These are phyloP conservation scores for Tachina lurida DNA, from an alignment of 2,888 invertebrate species.

Conservation along the genomic window DNA sequence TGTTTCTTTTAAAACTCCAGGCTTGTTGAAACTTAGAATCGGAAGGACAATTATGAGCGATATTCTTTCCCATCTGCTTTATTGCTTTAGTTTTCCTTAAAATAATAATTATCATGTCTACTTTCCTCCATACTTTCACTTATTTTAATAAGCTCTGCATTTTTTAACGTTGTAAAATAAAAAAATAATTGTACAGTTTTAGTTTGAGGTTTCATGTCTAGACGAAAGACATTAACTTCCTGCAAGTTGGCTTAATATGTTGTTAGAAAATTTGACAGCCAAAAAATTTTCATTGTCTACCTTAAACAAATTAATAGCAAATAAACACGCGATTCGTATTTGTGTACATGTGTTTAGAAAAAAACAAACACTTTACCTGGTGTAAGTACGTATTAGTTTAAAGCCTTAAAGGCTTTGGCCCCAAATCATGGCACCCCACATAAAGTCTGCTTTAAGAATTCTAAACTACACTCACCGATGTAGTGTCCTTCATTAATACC, in stretches of 20 bases:
- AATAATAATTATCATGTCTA: not conserved
- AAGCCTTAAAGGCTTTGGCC: too few relatives aligned
- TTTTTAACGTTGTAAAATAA: not conserved
- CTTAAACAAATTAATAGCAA: slow-evolving; percentile 28
- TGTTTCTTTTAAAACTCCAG: too few relatives aligned
- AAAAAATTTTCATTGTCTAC: slow-evolving; percentile 19
- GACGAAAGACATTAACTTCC: slow-evolving; percentile 55
- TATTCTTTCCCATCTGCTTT: not conserved
- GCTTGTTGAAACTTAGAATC: too few relatives aligned
- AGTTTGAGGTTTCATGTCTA: slow-evolving; percentile 43
- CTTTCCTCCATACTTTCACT: slow-evolving; percentile 12
- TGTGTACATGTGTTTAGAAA: not conserved
- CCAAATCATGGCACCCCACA: too few relatives aligned
- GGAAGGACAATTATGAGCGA: too few relatives aligned
- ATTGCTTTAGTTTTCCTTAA: not conserved
- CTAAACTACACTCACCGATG: too few relatives aligned
- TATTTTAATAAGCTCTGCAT: not conserved
- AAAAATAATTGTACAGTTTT: not conserved
- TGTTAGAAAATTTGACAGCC: slow-evolving; percentile 22
- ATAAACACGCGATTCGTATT: slow-evolving; percentile 32
- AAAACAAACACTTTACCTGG: not conserved
- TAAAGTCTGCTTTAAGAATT: too few relatives aligned
- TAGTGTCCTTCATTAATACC: too few relatives aligned
- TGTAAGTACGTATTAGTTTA: not conserved
- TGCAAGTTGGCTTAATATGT: slow-evolving; percentile 20